A percentile compares a stretch with the other conserved stretches of the same genome.
These are phyloP conservation scores for Chelonus insularis DNA, from an alignment of 1,140 invertebrate genomes.

Conservation along the genomic window DNA sequence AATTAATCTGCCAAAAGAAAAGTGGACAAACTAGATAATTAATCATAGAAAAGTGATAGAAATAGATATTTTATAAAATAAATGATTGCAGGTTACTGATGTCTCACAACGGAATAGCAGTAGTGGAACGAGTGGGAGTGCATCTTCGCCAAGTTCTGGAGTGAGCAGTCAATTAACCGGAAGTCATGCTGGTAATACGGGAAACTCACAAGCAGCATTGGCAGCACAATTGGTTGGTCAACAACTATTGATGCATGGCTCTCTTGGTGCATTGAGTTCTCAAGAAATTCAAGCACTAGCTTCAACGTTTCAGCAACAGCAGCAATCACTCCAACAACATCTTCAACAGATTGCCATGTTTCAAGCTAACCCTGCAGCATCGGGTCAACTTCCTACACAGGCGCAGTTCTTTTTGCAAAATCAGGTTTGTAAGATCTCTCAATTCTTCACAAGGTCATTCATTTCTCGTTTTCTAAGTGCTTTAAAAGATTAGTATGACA, in stretches of 20 bases:
- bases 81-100: constrained; percentile 59
- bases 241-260: constrained; percentile 63
- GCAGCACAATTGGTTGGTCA: constrained; percentile 70
- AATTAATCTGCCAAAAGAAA: too few relatives aligned
- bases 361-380: constrained; percentile 59
- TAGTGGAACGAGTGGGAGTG: constrained; percentile 57
- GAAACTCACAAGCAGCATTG: constrained; percentile 64
- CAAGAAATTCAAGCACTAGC: constrained; percentile 70
- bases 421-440: constrained; percentile 65
- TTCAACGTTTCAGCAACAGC: constrained; percentile 68
- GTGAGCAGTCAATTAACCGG: constrained; percentile 61
- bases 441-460: not conserved
- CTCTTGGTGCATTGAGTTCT: constrained; percentile 58
- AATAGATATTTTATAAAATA: too few relatives aligned
- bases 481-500: constrained; percentile 15
- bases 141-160: constrained; percentile 63
- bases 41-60: too few relatives aligned
- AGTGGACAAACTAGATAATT: too few relatives aligned
- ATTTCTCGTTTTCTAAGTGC: not conserved
- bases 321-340: constrained; percentile 66
- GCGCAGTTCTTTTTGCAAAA: constrained; percentile 80
- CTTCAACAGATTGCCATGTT: constrained; percentile 77
- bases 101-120: constrained; percentile 61
- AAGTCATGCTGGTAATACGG: constrained; percentile 52
- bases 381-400: constrained; percentile 64